A percentile compares a stretch with the other conserved stretches of the same genome.
Evolutionary conservation across 1,140 invertebrate genomes (phyloP).

Genomic region (Pemphigus obesinymphae): DNA sequence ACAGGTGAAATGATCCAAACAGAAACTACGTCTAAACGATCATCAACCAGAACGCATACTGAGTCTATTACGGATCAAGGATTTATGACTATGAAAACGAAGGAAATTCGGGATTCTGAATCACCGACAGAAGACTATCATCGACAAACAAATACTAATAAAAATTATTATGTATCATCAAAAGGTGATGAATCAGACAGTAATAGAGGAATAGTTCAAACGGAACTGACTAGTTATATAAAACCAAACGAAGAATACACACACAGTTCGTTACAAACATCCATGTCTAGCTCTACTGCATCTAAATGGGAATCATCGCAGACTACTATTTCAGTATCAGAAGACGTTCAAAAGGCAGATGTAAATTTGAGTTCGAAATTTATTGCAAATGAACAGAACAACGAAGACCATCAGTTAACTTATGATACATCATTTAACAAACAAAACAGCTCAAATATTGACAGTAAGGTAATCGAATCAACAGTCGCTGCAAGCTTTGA

Average conservation of each 20-base stretch:
- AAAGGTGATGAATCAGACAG: background rate
- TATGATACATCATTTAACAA: background rate
- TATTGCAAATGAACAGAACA: background rate
- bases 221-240: background rate
- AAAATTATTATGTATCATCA: background rate
- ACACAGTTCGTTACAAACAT: background rate
- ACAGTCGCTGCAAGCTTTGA: background rate
- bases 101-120: constrained; percentile 70
- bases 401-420: background rate
- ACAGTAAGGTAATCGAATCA: background rate
- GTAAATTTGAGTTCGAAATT: background rate
- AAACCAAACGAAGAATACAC: background rate
- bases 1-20: constrained; percentile 52
- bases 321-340: constrained; percentile 10
- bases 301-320: constrained; percentile 18
- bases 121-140: constrained; percentile 63
- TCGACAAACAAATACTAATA: constrained; percentile 14
- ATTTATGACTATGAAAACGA: constrained; percentile 68
- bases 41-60: constrained; percentile 56
- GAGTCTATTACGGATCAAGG: constrained; percentile 67
- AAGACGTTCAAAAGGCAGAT: constrained; percentile 8
- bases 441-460: background rate
- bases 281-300: background rate
- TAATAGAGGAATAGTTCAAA: background rate
- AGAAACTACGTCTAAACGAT: constrained; percentile 41